Evolutionary conservation across 2,888 invertebrate genomes (phyloP), one percentile per base, ranked within the genome.

Genomic region (Boloria euphrosyne): DNA sequence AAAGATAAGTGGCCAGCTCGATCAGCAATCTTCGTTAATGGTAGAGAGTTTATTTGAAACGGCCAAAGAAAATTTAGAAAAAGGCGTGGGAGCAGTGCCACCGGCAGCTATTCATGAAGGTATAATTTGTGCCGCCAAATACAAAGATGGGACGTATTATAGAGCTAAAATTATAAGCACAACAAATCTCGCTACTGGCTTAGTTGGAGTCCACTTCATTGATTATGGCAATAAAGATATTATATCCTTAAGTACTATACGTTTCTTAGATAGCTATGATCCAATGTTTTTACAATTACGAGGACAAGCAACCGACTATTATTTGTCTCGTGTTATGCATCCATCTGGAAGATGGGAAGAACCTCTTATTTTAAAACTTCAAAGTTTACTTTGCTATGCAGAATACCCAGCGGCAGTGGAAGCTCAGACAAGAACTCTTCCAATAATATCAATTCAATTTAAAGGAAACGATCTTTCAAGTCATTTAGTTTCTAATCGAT

Each of bases 1-100:
- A 68, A 95, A 94, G 87, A 90, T 96, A 78, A 95, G 94, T 90
- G 96, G 95, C 38, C 96, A 96, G 83, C 86, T 93, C 0, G 94
- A 95, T 76, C 93, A 94, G 75, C 87, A 89, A 68, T 83, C 93
- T 52, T 92, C 93, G 1, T 79, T 93, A 62, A 90, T 91, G 78
- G 84, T 95, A 55, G 95, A 95, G 78, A 92, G 91, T 65, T 74
- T 91, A 53, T 90, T 93, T 67, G 79, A 86, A 65, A 71, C 79
- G 18, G 85, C 90, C 7, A 80, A 83, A 50, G 88, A 86, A 57
- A 87, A 84, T 74, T 82, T 91, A 62, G 91, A 90, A 82, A 81
- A 88, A 77, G 86, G 91, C 69, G 78, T 91, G 75, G 85, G 90
- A 70, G 72, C 90, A 75, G 81, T 94, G 80, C 78, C 92, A 81